Evolutionary conservation across 2,888 invertebrate genomes (phyloP).

Genomic region (Steinernema scapterisci): DNA sequence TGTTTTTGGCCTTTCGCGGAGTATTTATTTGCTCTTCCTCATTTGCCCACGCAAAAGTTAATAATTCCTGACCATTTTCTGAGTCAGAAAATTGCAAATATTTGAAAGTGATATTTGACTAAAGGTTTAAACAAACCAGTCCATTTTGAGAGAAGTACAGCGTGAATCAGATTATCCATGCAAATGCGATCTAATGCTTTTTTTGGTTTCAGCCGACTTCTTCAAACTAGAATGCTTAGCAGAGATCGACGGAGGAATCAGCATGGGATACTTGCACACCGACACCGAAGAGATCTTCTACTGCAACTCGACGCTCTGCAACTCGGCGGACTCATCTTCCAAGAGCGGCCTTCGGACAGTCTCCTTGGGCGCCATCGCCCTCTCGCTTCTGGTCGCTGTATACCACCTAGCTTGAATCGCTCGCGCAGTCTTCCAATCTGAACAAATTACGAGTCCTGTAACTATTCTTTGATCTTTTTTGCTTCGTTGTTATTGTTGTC

Average conservation of each 20-base stretch:
- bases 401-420: not conserved
- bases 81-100: too few relatives aligned
- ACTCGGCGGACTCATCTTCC: not conserved
- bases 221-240: not conserved
- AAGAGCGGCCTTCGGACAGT: not conserved
- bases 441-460: not conserved
- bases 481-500: not conserved
- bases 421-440: not conserved
- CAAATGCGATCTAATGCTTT: not conserved
- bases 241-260: conserved; percentile 1
- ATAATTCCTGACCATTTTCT: too few relatives aligned
- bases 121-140: too few relatives aligned
- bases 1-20: too few relatives aligned
- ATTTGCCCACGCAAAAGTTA: too few relatives aligned
- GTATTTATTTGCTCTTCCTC: too few relatives aligned
- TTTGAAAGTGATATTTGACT: too few relatives aligned
- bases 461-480: not conserved
- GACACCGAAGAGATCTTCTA: not conserved
- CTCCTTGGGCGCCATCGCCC: not conserved
- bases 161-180: too few relatives aligned
- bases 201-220: not conserved
- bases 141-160: too few relatives aligned
- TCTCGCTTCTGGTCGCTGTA: not conserved
- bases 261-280: not conserved
- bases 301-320: not conserved